These are phyloP conservation scores for Sapajus apella DNA, from an alignment of 2,113 vertebrate genomes.

Conservation along the genomic window DNA sequence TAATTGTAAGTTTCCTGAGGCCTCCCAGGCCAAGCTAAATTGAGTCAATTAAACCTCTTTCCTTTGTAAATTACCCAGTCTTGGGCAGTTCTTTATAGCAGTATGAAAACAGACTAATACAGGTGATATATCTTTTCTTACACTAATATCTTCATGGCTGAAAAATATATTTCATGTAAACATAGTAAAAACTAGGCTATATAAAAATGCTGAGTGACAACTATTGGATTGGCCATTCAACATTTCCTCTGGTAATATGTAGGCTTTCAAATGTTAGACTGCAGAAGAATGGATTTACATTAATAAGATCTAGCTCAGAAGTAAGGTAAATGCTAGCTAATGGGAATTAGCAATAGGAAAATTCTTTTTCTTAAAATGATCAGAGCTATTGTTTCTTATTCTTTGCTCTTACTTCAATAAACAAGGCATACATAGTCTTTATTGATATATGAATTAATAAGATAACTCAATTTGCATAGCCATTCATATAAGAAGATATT, in stretches of 20 bases:
- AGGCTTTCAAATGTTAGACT: neutral
- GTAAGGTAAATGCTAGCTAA: neutral
- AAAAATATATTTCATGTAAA: neutral
- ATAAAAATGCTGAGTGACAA: neutral
- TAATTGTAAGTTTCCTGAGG: too few relatives aligned
- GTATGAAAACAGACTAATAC: too few relatives aligned
- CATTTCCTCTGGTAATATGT: neutral
- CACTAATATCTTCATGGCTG: accelerated
- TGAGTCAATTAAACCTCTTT: too few relatives aligned
- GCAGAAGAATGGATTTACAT: neutral
- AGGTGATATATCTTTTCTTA: neutral
- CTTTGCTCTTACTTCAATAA: neutral
- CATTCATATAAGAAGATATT: neutral
- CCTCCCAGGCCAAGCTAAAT: too few relatives aligned
- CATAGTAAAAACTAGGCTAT: neutral
- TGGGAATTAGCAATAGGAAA: neutral
- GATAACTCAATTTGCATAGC: neutral
- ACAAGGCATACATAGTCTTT: neutral
- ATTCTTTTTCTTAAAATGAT: neutral
- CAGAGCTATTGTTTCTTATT: neutral
- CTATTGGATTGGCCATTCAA: neutral
- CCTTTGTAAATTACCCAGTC: too few relatives aligned
- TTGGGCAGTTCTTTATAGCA: too few relatives aligned
- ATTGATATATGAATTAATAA: neutral
- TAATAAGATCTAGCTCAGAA: neutral